Percentiles rank a stretch among this genome's conserved stretches.
phyloP scores from a whole-genome alignment of 64 coral and sea anemone genomes.

The Stichodactyla helianthus region DNA sequence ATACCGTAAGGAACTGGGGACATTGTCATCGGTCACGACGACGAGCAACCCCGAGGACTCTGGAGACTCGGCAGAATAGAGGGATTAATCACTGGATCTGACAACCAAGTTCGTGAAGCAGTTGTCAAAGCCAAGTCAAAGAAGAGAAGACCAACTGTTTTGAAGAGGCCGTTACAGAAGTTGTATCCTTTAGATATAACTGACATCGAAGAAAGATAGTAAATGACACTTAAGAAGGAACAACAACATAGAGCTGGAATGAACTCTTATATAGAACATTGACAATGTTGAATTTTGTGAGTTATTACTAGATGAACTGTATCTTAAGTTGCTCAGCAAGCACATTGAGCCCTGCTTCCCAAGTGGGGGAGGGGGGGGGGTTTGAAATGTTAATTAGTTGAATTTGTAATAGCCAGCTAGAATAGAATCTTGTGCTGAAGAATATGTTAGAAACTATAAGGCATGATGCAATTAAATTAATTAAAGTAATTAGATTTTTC shows the following conservation, averaged over 20 bases:
- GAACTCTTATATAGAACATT: conserved; percentile 24
- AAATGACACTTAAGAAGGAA: conserved; percentile 2
- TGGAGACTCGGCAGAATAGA: conserved; percentile 27
- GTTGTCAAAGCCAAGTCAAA: neutral
- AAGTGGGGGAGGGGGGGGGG: conserved; percentile 22
- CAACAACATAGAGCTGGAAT: too few species aligned
- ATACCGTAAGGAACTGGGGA: conserved; percentile 6
- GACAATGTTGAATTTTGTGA: conserved; percentile 14
- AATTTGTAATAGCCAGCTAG: neutral
- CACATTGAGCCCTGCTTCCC: conserved; percentile 16
- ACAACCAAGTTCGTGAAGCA: conserved; percentile 21
- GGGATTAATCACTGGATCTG: conserved; percentile 15
- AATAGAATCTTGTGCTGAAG: too few species aligned
- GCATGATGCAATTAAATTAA: too few species aligned
- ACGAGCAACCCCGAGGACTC: neutral
- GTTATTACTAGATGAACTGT: conserved; percentile 15
- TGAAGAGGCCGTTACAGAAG: conserved; percentile 29
- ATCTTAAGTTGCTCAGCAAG: conserved; percentile 21
- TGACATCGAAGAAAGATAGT: neutral
- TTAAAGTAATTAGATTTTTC: too few species aligned
- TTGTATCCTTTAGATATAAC: conserved; percentile 30
- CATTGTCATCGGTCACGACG: conserved; percentile 15
- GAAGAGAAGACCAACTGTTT: conserved; percentile 24
- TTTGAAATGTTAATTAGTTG: conserved; percentile 17
- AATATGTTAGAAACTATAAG: too few species aligned